These are phyloP conservation scores for Trichogramma dendrolimi DNA, from an alignment of 2,888 invertebrate species.

Conservation along the genomic window DNA sequence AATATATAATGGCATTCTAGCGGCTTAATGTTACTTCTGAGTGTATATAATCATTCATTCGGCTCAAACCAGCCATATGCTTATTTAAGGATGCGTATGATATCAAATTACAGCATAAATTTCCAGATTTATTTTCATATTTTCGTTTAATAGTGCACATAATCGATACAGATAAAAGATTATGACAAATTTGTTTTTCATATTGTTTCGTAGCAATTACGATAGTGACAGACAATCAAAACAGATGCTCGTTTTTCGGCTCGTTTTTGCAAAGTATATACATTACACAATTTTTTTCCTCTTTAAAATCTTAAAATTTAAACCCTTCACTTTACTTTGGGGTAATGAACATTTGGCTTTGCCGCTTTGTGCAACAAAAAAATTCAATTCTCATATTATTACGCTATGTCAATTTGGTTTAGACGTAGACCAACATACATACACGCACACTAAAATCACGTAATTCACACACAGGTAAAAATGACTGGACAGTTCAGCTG, in stretches of 20 bases:
- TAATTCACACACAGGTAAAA: slow-evolving; percentile 29
- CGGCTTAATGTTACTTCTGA: too few relatives aligned
- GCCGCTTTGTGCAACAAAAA: neutral
- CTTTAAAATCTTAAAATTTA: slow-evolving; percentile 24
- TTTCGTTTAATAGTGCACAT: slow-evolving; percentile 27
- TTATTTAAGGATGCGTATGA: too few relatives aligned
- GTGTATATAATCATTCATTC: too few relatives aligned
- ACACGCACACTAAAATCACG: neutral
- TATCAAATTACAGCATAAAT: neutral
- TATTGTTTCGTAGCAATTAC: slow-evolving; percentile 9
- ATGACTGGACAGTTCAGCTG: slow-evolving; percentile 28
- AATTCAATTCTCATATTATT: slow-evolving; percentile 4
- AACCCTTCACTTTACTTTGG: slow-evolving; percentile 7
- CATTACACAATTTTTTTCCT: neutral
- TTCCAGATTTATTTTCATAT: slow-evolving; percentile 18
- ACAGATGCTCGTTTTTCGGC: slow-evolving; percentile 24
- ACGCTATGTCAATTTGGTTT: neutral
- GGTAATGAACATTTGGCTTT: too few relatives aligned
- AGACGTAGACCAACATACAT: neutral
- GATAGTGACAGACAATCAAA: slow-evolving; percentile 36
- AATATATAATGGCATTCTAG: too few relatives aligned
- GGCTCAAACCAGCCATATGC: too few relatives aligned
- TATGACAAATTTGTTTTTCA: slow-evolving; percentile 27
- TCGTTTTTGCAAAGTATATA: slow-evolving; percentile 17
- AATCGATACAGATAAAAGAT: slow-evolving; percentile 34